Percentiles rank a stretch among this genome's conserved stretches.
phyloP scores from a whole-genome alignment of 2,888 invertebrate species.

The Leptothorax acervorum region DNA sequence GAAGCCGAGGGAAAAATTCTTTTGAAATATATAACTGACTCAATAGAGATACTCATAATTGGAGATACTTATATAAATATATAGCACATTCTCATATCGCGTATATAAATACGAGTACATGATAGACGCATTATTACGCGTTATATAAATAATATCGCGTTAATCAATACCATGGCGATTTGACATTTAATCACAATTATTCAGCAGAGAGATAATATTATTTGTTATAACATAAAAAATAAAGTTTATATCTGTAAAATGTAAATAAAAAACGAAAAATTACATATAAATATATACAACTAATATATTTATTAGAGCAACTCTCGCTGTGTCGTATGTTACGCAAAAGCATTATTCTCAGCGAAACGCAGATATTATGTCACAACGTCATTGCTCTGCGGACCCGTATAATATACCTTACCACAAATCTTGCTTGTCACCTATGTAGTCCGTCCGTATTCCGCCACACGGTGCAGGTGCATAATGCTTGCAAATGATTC shows the following conservation, averaged over 20 bases:
- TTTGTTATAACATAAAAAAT: not conserved
- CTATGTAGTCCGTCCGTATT: slow-evolving; percentile 48
- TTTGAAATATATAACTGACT: not conserved
- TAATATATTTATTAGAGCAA: slow-evolving; percentile 24
- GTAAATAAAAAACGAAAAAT: not conserved
- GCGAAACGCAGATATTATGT: slow-evolving; percentile 51
- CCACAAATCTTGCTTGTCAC: slow-evolving; percentile 54
- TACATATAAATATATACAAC: not conserved
- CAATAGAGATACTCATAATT: not conserved
- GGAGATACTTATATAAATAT: not conserved
- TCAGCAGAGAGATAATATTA: not conserved
- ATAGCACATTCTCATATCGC: not conserved
- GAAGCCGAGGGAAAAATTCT: not conserved
- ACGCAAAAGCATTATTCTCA: slow-evolving; percentile 42
- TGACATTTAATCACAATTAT: slow-evolving; percentile 16
- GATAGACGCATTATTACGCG: not conserved
- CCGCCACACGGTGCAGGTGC: slow-evolving; percentile 27
- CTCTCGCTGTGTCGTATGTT: slow-evolving; percentile 11
- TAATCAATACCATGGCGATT: not conserved
- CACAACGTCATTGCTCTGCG: slow-evolving; percentile 49
- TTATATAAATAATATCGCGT: slow-evolving; percentile 5
- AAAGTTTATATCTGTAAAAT: not conserved
- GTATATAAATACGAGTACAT: not conserved
- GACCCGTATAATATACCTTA: slow-evolving; percentile 47
- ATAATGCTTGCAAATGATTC: slow-evolving; percentile 57